These are phyloP conservation scores for Linnaemya vulpina DNA, from an alignment of 2,888 invertebrate species.

Conservation along the genomic window DNA sequence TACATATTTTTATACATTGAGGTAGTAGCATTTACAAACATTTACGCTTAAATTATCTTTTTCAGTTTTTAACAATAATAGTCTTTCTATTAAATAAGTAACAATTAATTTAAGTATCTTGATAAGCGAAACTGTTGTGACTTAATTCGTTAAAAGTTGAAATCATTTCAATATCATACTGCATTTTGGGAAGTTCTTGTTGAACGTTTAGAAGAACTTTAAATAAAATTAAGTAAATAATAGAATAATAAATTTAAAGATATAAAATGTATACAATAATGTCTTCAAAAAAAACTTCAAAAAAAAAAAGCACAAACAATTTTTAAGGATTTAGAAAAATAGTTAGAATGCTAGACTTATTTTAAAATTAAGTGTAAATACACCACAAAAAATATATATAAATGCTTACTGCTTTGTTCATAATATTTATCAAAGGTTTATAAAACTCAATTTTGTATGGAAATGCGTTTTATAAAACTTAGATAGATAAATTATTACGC, in stretches of 20 bases:
- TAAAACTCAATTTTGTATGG: too few relatives aligned
- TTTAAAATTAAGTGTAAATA: background rate
- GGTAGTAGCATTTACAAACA: conserved; percentile 70
- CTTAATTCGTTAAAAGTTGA: conserved; percentile 19
- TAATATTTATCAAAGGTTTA: background rate
- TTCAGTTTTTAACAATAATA: conserved; percentile 22
- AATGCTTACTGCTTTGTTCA: conserved; percentile 31
- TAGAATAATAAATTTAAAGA: background rate
- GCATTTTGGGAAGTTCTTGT: conserved; percentile 50
- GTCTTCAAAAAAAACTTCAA: background rate
- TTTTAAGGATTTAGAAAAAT: conserved; percentile 15
- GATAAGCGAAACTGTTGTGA: conserved; percentile 26
- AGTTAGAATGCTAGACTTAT: background rate
- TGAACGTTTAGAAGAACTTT: conserved; percentile 63
- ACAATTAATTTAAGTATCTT: conserved; percentile 29
- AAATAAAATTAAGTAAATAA: conserved; percentile 12
- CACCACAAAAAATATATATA: conserved; percentile 3
- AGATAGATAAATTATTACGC: too few relatives aligned
- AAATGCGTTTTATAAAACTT: too few relatives aligned
- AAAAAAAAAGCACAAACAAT: background rate
- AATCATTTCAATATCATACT: conserved; percentile 33
- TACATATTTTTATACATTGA: conserved; percentile 45
- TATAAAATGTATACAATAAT: background rate
- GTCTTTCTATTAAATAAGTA: conserved; percentile 28
- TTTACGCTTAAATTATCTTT: conserved; percentile 45